These are phyloP conservation scores for Diaprepes abbreviatus DNA, from an alignment of 2,888 invertebrate species.

Conservation along the genomic window DNA sequence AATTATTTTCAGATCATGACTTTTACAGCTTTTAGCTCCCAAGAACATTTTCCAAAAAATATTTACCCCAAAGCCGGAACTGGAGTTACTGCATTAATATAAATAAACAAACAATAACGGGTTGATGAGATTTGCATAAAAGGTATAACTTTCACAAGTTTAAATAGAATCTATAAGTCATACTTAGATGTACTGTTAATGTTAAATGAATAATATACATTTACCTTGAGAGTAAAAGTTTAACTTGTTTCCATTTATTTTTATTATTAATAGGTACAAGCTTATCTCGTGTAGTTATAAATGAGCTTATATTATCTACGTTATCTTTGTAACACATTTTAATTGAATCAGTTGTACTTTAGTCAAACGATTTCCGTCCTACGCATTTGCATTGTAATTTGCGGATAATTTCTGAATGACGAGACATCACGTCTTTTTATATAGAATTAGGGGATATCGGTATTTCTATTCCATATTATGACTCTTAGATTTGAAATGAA, in stretches of 20 bases:
- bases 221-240: slow-evolving; percentile 29
- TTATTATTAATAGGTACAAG: slow-evolving; percentile 14
- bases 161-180: slow-evolving; percentile 29
- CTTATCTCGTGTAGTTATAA: slow-evolving; percentile 7
- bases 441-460: no score
- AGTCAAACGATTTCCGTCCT: no score
- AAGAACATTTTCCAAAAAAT: no score
- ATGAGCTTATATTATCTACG: slow-evolving; percentile 3
- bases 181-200: slow-evolving; percentile 33
- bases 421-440: background rate
- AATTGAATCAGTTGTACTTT: no score
- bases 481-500: no score
- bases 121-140: slow-evolving; percentile 26
- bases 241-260: slow-evolving; percentile 5
- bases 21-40: no score
- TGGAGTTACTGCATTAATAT: no score
- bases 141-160: slow-evolving; percentile 30
- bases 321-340: slow-evolving; percentile 9
- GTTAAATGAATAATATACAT: slow-evolving; percentile 28
- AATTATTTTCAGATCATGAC: no score
- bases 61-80: no score
- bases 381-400: no score
- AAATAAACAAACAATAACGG: slow-evolving; percentile 39
- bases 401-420: background rate
- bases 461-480: no score